These are phyloP conservation scores for Chromobotia macracanthus DNA, from an alignment of 2,797 vertebrate genomes.

Conservation along the genomic window DNA sequence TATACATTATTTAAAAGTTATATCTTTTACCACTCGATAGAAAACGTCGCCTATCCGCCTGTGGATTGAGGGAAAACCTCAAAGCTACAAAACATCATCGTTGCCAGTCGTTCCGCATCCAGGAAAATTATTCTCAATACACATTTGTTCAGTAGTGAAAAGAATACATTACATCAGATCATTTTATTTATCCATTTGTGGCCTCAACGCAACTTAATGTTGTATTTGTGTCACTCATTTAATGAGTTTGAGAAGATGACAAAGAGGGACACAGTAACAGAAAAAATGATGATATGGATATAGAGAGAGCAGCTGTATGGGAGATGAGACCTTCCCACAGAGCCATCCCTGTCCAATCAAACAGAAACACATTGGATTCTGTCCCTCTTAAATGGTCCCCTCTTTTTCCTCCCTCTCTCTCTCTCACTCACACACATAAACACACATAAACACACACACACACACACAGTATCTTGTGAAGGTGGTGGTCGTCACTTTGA, in stretches of 20 bases:
- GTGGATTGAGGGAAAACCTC: background rate
- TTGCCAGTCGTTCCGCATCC: constrained; percentile 30
- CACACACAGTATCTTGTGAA: constrained; percentile 73
- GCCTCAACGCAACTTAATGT: constrained; percentile 83
- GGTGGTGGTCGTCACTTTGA: constrained; percentile 95
- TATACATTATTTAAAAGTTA: constrained; percentile 37
- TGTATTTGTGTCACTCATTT: constrained; percentile 82
- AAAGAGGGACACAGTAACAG: constrained; percentile 51
- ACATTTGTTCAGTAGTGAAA: constrained; percentile 60
- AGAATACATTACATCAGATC: constrained; percentile 77
- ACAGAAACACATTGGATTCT: constrained; percentile 65
- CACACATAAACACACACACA: constrained; percentile 35
- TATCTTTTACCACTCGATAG: constrained; percentile 30
- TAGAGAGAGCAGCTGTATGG: constrained; percentile 85
- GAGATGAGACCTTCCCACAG: constrained; percentile 80
- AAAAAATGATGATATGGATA: constrained; percentile 68
- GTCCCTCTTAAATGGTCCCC: constrained; percentile 24
- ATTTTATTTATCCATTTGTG: constrained; percentile 83
- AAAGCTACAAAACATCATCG: constrained; percentile 15
- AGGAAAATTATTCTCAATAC: constrained; percentile 47
- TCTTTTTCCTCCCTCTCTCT: constrained; percentile 11
- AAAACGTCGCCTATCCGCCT: background rate
- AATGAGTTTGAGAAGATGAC: constrained; percentile 78
- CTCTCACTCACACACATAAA: constrained; percentile 31
- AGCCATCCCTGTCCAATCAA: constrained; percentile 79